Percentiles rank a stretch among this genome's conserved stretches.
Evolutionary conservation across 2,888 invertebrate genomes (phyloP).

Genomic region (Conus canariensis): DNA sequence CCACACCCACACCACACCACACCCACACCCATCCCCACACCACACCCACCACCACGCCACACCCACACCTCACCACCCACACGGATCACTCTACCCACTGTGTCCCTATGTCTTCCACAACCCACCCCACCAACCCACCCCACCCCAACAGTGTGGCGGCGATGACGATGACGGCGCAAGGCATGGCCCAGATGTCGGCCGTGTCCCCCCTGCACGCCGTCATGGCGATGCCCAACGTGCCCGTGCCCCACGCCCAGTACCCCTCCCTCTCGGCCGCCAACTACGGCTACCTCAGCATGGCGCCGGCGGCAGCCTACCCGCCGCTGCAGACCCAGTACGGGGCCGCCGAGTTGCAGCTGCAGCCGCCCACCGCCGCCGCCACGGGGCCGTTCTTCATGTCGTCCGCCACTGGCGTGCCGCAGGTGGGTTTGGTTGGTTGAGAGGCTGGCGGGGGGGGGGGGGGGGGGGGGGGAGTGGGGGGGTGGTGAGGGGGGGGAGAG

Average conservation of each 20-base stretch:
- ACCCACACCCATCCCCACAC: too few species aligned
- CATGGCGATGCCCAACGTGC: background rate
- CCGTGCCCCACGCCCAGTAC: background rate
- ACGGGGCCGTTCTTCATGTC: background rate
- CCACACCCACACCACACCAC: too few species aligned
- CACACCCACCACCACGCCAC: too few species aligned
- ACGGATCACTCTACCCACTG: too few species aligned
- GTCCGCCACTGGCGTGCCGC: background rate
- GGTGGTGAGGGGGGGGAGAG: too few species aligned
- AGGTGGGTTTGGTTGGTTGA: background rate
- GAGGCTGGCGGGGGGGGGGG: too few species aligned
- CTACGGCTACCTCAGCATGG: slow-evolving; percentile 2
- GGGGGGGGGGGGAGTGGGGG: too few species aligned
- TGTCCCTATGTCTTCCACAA: too few species aligned
- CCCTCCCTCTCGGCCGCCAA: background rate
- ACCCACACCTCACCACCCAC: too few species aligned
- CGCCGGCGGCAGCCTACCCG: background rate
- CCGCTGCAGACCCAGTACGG: background rate
- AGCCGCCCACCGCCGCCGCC: background rate
- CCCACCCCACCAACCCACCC: background rate
- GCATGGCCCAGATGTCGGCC: background rate
- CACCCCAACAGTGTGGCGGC: background rate
- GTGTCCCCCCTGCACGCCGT: background rate
- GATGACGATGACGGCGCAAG: background rate
- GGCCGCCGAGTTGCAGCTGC: background rate